Evolutionary conservation across 2,113 vertebrate species (phyloP), one percentile per base, ranked within the genome.

Genomic region (Larimichthys polyactis): DNA sequence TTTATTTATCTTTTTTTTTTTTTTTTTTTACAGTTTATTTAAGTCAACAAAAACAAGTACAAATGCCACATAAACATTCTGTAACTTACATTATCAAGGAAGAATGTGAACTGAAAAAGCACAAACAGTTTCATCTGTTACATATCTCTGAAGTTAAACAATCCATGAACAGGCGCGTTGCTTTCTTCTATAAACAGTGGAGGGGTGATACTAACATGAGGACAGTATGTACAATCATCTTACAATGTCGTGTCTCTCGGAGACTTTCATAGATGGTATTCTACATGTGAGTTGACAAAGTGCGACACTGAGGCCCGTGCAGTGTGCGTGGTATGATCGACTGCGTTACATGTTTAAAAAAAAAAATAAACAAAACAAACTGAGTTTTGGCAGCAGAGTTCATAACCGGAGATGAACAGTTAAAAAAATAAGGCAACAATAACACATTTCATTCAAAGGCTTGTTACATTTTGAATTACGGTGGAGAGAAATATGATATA

Each of bases 31-130:
- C 92, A 94, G 82, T 92, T 93, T 95, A 90, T 95, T 94, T 94
- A 93, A 94, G 92, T 96, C 94, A 95, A 95, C 85, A 83, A 91
- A 94, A 94, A 90, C 81, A 89, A 92, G 93, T 90, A 96, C 95
- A 96, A 96, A 92, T 91, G 94, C 80, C 91, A 94, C 94, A 88
- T 78, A 87, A 87, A 92, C 92, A 94, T 57, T 83, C 90, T 91
- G 88, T 88, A 91, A 95, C 84, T 29, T 91, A 91, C 76, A 89
- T 84, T 79, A 82, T 92, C 91, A 72, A 91, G 76, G 85, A 83
- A 90, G 66, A 93, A 90, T 83, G 89, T 84, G 73, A 89, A 87
- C 85, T 72, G 63, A 87, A 92, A 88, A 84, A 83, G 74, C 83
- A 93, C 88, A 93, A 84, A 85, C 81, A 86, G 58, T 89, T 90